These are phyloP conservation scores for Procambarus clarkii DNA, from an alignment of 1,140 invertebrate genomes.

Conservation along the genomic window DNA sequence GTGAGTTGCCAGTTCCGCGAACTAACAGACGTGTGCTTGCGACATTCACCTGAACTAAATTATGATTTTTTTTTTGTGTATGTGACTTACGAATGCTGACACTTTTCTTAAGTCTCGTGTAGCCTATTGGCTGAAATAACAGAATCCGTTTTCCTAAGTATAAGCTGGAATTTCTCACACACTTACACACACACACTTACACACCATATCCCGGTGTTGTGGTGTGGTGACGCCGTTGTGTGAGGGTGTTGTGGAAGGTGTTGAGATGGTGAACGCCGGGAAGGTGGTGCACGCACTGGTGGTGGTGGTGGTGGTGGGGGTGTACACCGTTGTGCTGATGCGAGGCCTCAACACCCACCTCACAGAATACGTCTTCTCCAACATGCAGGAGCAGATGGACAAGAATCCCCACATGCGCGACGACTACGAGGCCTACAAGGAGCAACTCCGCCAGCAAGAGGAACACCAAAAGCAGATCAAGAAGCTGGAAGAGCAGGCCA, in stretches of 20 bases:
- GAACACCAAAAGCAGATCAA: conserved; percentile 32
- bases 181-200: too few relatives aligned
- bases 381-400: conserved; percentile 12
- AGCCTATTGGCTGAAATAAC: too few relatives aligned
- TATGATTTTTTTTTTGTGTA: too few relatives aligned
- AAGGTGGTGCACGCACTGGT: conserved; percentile 17
- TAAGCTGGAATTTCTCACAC: too few relatives aligned
- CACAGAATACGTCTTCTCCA: conserved; percentile 11
- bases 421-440: conserved; percentile 40
- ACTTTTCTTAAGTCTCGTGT: too few relatives aligned
- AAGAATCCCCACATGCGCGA: conserved; percentile 44
- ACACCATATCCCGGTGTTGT: too few relatives aligned
- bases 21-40: too few relatives aligned
- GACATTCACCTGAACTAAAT: too few relatives aligned
- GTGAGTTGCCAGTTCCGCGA: neutral
- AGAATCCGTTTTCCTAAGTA: too few relatives aligned
- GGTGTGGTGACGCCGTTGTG: too few relatives aligned
- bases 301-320: conserved; percentile 34
- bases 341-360: conserved; percentile 32
- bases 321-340: conserved; percentile 33
- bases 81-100: too few relatives aligned
- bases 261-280: conserved; percentile 39
- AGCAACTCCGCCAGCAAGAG: conserved; percentile 23
- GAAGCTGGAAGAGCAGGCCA: conserved; percentile 47
- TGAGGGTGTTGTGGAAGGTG: neutral